Conservation (phyloP, 1,140 invertebrate species). For the roundworm (Caenorhabditis elegans) region WBcel235 BX284603.4:8867001-8867500, state of each 20-base stretch:
- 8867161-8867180: not conserved
- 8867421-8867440: not conserved
- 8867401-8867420: not conserved
- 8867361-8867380: not conserved
- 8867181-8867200: not conserved
- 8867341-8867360: slow-evolving; percentile 25
- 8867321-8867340: too few relatives aligned
- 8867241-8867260: too few relatives aligned
- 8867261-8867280: too few relatives aligned
- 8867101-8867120: not conserved
- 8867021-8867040: too few relatives aligned
- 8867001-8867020: too few relatives aligned
- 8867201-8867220: not conserved
- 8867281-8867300: too few relatives aligned
- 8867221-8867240: not conserved
- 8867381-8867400: not conserved
- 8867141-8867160: not conserved
- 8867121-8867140: not conserved
- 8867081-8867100: not conserved
- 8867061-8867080: not conserved
- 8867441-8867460: not conserved
- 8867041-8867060: too few relatives aligned
- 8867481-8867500: not conserved
- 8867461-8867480: not conserved
- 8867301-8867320: too few relatives aligned